Conservation (phyloP, 2,113 vertebrate genomes). For the Pristiophorus japonicus region DNA sequence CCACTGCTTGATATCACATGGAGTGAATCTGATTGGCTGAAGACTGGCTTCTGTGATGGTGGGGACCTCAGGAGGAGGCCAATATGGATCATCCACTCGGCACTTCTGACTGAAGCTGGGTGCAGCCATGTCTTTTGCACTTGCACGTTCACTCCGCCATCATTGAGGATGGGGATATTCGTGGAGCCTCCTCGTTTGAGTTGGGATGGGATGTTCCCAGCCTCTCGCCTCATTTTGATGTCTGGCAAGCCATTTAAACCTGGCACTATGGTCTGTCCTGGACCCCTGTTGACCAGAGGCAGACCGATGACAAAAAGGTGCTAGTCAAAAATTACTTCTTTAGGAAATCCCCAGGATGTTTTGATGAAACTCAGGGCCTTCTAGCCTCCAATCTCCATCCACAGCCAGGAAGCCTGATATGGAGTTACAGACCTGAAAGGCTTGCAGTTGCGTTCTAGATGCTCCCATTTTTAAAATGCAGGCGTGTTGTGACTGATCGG, state of each 20-base stretch:
- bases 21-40: too few relatives aligned
- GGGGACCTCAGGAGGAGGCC: too few relatives aligned
- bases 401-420: neutral
- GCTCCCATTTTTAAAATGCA: neutral
- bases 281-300: neutral
- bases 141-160: too few relatives aligned
- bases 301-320: neutral
- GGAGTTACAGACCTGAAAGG: neutral
- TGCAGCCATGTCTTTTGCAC: too few relatives aligned
- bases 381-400: too few relatives aligned
- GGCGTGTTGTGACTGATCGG: neutral
- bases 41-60: too few relatives aligned
- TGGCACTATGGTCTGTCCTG: neutral
- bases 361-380: neutral
- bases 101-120: too few relatives aligned
- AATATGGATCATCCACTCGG: too few relatives aligned
- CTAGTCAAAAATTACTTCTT: neutral
- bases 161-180: too few relatives aligned
- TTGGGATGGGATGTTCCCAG: neutral
- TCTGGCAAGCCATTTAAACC: neutral
- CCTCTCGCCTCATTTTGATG: neutral
- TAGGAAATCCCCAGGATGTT: neutral
- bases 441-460: neutral
- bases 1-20: too few relatives aligned
- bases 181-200: too few relatives aligned